Conservation (phyloP, 1,140 invertebrate genomes). For the Lordiphosa mommai region DNA sequence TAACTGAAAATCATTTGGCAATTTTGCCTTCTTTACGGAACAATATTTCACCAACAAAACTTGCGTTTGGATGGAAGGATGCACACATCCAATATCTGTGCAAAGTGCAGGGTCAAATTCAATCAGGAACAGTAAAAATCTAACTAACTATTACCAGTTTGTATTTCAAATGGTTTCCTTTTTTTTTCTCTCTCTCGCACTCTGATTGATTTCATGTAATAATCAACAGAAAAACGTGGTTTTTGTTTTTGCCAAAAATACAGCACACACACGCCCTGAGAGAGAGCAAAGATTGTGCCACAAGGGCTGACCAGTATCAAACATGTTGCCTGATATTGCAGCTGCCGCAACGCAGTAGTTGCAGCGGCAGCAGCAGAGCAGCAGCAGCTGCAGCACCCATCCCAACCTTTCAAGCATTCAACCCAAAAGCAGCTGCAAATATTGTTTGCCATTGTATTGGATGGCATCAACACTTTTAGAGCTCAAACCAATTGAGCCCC, state of each 20-base stretch:
- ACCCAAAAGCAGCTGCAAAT: conserved; percentile 30
- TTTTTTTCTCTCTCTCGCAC: not conserved
- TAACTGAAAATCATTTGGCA: no score
- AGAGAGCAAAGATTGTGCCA: no score
- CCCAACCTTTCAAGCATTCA: no score
- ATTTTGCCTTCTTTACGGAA: no score
- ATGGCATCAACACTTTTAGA: conserved; percentile 13
- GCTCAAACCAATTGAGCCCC: conserved; percentile 22
- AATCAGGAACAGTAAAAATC: conserved; percentile 2
- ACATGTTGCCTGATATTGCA: conserved; percentile 3
- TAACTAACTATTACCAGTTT: not conserved
- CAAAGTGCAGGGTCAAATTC: not conserved
- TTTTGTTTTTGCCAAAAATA: no score
- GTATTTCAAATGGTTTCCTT: not conserved
- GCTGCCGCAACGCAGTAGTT: conserved; percentile 7
- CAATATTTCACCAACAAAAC: no score
- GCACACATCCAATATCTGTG: not conserved
- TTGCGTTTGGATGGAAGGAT: no score
- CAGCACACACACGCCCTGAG: no score
- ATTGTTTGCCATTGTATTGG: conserved; percentile 31
- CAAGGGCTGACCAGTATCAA: no score
- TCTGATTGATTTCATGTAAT: no score
- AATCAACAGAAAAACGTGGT: no score
- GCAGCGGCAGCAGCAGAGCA: conserved; percentile 20
- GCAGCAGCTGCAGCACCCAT: conserved; percentile 10